These are phyloP conservation scores for Rapana venosa DNA, from an alignment of 2,888 invertebrate species.

Conservation along the genomic window DNA sequence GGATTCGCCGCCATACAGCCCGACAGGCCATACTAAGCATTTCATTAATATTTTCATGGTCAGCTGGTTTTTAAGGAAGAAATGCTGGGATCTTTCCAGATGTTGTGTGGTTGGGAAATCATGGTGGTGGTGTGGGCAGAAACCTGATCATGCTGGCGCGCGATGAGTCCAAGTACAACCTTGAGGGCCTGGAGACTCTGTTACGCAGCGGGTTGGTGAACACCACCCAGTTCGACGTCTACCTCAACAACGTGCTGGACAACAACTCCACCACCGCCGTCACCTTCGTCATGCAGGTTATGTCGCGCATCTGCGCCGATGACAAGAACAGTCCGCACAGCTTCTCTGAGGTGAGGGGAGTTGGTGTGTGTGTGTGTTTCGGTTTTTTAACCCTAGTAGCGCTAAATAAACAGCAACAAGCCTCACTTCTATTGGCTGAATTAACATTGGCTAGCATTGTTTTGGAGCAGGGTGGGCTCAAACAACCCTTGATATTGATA, in stretches of 20 bases:
- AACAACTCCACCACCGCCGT: slow-evolving; percentile 90
- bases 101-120: no score
- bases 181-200: slow-evolving; percentile 93
- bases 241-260: slow-evolving; percentile 84
- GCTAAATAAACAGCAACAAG: no score
- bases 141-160: slow-evolving; percentile 87
- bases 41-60: no score
- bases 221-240: slow-evolving; percentile 82
- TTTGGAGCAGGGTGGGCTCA: no score
- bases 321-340: slow-evolving; percentile 80
- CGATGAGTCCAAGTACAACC: slow-evolving; percentile 92
- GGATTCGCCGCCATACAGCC: no score
- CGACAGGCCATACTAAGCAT: no score
- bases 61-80: neutral
- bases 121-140: slow-evolving; percentile 61
- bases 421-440: no score
- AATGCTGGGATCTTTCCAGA: neutral
- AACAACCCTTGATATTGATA: no score
- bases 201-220: slow-evolving; percentile 90
- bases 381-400: no score
- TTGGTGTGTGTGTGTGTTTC: neutral
- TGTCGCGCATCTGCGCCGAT: slow-evolving; percentile 90
- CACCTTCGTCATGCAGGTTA: slow-evolving; percentile 92
- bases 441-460: no score
- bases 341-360: slow-evolving; percentile 43